Base-by-base conservation (phyloP, 2,888 invertebrate genomes). In the Candidula unifasciata region DNA sequence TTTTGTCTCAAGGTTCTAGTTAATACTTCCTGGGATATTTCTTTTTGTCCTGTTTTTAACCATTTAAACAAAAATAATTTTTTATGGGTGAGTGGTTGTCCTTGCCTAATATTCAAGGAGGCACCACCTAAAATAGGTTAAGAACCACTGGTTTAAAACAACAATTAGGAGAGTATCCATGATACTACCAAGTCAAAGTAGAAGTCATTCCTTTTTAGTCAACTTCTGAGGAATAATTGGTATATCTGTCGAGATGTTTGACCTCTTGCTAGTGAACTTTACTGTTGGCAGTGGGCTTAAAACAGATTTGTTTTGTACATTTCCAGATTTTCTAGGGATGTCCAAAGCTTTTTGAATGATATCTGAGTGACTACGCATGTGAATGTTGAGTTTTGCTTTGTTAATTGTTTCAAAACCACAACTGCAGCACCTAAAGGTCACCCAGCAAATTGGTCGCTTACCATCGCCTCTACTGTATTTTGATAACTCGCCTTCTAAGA, bases 381-480 rank as follows among this genome's bases (percentile, higher is more conserved):
- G 93, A 71, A 89, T 86, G 82, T 92, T 92, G 27, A 93, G 89
- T 69, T 90, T 90, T 8, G 91, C 89, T 82, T 93, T 92, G 87
- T 92, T 90, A 27, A 91, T 90, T 37, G 93, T 92, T 87, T 93
- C 93, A 87, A 91, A 93, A 30, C 92, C 93, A 88, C 93, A 93
- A 90, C 93, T 93, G 81, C 93, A 93, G 85, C 93, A 93, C 10
- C 93, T 86, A 82, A 93, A 93, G 0, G 92, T 91, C 21, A 93
- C 92, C 89, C 93, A 91, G 86, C 91, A 92, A 18, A 89, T 88
- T 3, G 90, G 87, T 16, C 85, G 80, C 24, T 81, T 79, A 0
- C 88, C 88, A 33, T 84, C 86, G 13, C 83, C 86, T 60, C 78
- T 78, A 18, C 68, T 44, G 10, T 79, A 84, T 33, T 87, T 84